A percentile compares a stretch with the other conserved stretches of the same genome.
phyloP scores from a whole-genome alignment of 64 coral and sea anemone genomes.

The Porites australiensis region DNA sequence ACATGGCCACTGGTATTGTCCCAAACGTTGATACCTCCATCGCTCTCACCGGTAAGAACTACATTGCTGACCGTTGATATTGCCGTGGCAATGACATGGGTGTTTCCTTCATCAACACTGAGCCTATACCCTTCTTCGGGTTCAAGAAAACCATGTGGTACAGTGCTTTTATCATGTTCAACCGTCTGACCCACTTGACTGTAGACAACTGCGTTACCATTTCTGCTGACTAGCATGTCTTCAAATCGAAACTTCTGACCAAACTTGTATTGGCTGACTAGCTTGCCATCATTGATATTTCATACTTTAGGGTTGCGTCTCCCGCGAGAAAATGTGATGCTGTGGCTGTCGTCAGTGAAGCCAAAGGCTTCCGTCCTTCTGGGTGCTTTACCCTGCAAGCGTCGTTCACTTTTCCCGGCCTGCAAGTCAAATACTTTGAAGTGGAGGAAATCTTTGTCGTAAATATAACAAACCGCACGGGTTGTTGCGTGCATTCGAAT shows the following conservation, averaged over 20 bases:
- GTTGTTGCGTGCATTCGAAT: constrained; percentile 51
- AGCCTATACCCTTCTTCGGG: constrained; percentile 45
- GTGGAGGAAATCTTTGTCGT: constrained; percentile 51
- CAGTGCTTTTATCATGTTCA: constrained; percentile 60
- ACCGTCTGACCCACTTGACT: constrained; percentile 37
- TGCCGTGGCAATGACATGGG: constrained; percentile 36
- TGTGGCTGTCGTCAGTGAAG: constrained; percentile 31
- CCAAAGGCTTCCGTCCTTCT: constrained; percentile 58
- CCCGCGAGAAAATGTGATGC: constrained; percentile 53
- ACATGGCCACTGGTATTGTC: constrained; percentile 30
- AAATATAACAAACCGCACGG: constrained; percentile 53
- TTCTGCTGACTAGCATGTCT: constrained; percentile 70
- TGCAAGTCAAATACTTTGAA: constrained; percentile 58
- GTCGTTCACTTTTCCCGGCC: constrained; percentile 51
- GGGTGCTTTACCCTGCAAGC: constrained; percentile 52
- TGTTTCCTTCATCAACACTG: constrained; percentile 39
- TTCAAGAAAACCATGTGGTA: constrained; percentile 66
- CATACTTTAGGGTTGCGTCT: constrained; percentile 67
- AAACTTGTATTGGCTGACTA: constrained; percentile 46
- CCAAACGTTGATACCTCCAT: constrained; percentile 48
- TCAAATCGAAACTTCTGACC: constrained; percentile 85
- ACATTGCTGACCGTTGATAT: constrained; percentile 26
- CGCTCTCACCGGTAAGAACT: neutral
- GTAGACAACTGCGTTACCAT: constrained; percentile 58
- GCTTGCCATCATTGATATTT: constrained; percentile 36